Evolutionary conservation across 2,888 invertebrate genomes (phyloP).

Genomic region (Pinctada fucata): DNA sequence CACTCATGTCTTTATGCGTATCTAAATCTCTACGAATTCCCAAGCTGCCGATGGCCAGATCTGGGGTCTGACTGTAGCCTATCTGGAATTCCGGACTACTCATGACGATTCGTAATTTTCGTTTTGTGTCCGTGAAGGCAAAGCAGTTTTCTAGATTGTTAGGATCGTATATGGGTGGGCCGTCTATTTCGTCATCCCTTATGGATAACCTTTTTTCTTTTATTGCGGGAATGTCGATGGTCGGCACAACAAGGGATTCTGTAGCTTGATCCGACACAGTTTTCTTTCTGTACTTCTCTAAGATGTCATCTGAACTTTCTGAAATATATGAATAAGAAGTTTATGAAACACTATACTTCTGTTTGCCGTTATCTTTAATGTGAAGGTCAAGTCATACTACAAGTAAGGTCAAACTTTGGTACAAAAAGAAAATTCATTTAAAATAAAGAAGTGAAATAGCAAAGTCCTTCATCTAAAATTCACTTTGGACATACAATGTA

Average conservation of each 20-base stretch:
- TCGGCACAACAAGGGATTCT: neutral
- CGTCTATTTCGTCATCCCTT: conserved; percentile 58
- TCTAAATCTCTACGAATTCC: conserved; percentile 48
- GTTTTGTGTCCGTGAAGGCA: conserved; percentile 86
- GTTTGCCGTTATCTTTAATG: too few relatives aligned
- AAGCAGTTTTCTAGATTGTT: conserved; percentile 80
- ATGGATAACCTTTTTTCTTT: conserved; percentile 66
- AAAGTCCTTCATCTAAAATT: too few relatives aligned
- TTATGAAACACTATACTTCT: neutral
- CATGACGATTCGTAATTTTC: conserved; percentile 92
- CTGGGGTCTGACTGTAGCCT: conserved; percentile 36
- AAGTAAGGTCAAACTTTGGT: too few relatives aligned
- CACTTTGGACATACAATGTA: too few relatives aligned
- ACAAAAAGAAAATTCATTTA: too few relatives aligned
- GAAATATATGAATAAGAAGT: conserved; percentile 64
- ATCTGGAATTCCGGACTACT: conserved; percentile 86
- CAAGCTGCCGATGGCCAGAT: conserved; percentile 24
- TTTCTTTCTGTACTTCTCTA: conserved; percentile 92
- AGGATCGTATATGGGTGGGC: conserved; percentile 77
- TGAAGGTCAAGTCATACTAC: too few relatives aligned
- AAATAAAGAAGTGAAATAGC: too few relatives aligned
- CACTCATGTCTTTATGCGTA: conserved; percentile 55
- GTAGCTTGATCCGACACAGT: conserved; percentile 56
- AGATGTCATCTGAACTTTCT: conserved; percentile 93
- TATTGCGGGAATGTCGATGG: conserved; percentile 51